These are phyloP conservation scores for Enhydra lutris DNA, from an alignment of 2,113 vertebrate species.

Conservation along the genomic window DNA sequence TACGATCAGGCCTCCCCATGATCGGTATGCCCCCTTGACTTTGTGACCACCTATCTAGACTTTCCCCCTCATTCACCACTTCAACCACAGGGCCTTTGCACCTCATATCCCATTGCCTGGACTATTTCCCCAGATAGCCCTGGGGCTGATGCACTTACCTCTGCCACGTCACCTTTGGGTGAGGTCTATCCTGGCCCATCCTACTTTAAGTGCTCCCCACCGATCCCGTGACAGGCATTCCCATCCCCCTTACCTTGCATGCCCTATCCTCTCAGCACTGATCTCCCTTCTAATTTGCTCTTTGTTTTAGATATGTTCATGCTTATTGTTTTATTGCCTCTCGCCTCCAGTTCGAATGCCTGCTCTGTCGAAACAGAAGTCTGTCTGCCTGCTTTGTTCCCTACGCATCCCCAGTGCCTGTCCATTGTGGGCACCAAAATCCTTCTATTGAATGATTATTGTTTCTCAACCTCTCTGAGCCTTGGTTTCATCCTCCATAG, in stretches of 20 bases:
- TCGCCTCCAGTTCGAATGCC: neutral
- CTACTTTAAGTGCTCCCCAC: neutral
- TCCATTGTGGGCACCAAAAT: neutral
- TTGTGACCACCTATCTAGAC: neutral
- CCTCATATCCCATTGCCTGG: neutral
- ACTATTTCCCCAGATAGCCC: neutral
- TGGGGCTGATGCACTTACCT: fast-evolving
- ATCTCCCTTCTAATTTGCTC: neutral
- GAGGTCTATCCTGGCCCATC: neutral
- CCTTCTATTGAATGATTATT: neutral
- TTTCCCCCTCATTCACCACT: neutral
- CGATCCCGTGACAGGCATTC: neutral
- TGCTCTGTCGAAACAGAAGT: neutral
- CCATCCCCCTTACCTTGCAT: neutral
- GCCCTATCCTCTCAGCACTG: fast-evolving
- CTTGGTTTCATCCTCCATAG: neutral
- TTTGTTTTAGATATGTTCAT: neutral
- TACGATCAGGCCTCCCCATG: neutral
- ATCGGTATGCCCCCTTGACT: fast-evolving
- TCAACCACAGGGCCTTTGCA: neutral
- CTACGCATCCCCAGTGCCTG: neutral
- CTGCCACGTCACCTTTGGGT: neutral
- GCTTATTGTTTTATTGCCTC: neutral
- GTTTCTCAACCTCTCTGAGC: neutral
- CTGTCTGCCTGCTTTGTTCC: neutral